Evolutionary conservation across 1,140 invertebrate genomes (phyloP).

Genomic region (Atta colombica): DNA sequence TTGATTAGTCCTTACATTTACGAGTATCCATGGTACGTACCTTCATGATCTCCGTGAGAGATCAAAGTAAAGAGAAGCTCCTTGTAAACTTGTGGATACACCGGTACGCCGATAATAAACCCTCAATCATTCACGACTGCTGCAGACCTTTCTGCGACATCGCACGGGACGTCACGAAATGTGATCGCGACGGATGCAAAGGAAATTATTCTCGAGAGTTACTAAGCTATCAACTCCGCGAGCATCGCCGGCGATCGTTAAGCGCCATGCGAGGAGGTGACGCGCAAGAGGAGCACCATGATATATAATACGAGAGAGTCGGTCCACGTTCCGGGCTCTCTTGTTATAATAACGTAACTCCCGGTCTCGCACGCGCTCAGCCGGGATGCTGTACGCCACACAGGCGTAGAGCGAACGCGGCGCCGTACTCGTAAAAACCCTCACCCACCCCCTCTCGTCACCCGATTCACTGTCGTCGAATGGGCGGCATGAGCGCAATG

Average conservation of each 20-base stretch:
- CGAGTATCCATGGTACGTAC: constrained; percentile 39
- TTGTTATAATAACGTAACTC: constrained; percentile 69
- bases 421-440: constrained; percentile 5
- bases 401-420: constrained; percentile 8
- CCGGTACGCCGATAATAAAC: neutral
- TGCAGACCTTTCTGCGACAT: constrained; percentile 27
- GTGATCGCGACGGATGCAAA: neutral
- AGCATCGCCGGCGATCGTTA: constrained; percentile 40
- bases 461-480: neutral
- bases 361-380: constrained; percentile 14
- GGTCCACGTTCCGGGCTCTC: constrained; percentile 40
- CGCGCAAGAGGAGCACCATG: constrained; percentile 69
- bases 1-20: neutral
- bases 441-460: neutral
- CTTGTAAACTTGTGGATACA: neutral
- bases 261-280: constrained; percentile 63
- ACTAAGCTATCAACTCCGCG: constrained; percentile 18
- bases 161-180: constrained; percentile 2
- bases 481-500: constrained; percentile 45
- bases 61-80: neutral
- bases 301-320: constrained; percentile 41
- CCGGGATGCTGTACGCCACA: constrained; percentile 23
- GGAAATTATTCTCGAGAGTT: neutral
- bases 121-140: constrained; percentile 28
- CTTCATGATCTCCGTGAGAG: constrained; percentile 57